Evolutionary conservation across 1,140 invertebrate genomes (phyloP).

Genomic region (Drosophila sturtevanti): DNA sequence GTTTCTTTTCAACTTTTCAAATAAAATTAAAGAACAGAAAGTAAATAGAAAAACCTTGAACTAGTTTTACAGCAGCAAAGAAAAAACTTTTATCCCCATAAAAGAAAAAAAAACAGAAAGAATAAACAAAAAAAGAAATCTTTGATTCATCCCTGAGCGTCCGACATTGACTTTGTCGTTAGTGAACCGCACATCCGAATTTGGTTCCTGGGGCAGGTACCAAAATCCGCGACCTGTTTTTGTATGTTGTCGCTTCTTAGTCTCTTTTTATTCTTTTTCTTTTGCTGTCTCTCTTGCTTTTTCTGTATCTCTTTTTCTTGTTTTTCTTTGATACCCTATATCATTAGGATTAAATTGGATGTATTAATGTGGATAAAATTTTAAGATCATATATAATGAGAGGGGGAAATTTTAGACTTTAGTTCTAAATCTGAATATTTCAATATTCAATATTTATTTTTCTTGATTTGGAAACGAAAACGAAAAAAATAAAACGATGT

Average conservation of each 20-base stretch:
- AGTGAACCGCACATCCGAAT: constrained; percentile 71
- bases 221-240: constrained; percentile 16
- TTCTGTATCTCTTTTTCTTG: constrained; percentile 6
- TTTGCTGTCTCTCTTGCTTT: constrained; percentile 7
- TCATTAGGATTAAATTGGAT: neutral
- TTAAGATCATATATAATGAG: too few relatives aligned
- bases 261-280: constrained; percentile 13
- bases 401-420: too few relatives aligned
- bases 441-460: too few relatives aligned
- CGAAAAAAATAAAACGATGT: too few relatives aligned
- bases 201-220: constrained; percentile 15
- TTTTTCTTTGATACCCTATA: neutral
- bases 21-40: constrained; percentile 1
- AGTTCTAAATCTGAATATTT: too few relatives aligned
- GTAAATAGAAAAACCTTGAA: constrained; percentile 43
- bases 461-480: too few relatives aligned
- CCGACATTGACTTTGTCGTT: constrained; percentile 28
- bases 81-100: neutral
- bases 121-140: constrained; percentile 14
- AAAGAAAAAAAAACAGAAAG: constrained; percentile 46
- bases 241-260: constrained; percentile 11
- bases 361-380: too few relatives aligned
- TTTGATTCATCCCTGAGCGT: constrained; percentile 21
- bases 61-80: constrained; percentile 36
- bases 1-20: constrained; percentile 7